These are phyloP conservation scores for Myioborus melanocephalus DNA, from an alignment of 2,797 vertebrate species.

Conservation along the genomic window DNA sequence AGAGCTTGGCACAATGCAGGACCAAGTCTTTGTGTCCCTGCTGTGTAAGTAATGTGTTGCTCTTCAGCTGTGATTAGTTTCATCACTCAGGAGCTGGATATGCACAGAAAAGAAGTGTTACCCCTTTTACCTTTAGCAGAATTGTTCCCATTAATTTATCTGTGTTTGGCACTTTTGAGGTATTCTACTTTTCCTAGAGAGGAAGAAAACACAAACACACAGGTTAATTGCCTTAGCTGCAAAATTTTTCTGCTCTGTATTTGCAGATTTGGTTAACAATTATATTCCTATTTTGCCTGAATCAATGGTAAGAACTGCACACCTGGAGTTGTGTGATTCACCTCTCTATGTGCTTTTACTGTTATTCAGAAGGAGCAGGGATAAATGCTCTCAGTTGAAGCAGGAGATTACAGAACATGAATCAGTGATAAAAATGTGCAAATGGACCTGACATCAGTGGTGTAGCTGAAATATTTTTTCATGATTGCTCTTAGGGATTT, in stretches of 20 bases:
- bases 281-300: neutral
- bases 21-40: neutral
- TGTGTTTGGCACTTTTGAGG: neutral
- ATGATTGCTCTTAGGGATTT: constrained; percentile 22
- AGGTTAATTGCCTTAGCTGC: neutral
- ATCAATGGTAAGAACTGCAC: neutral
- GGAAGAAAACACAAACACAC: neutral
- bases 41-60: neutral
- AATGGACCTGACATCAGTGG: constrained; percentile 27
- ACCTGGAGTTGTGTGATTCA: neutral
- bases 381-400: constrained; percentile 12
- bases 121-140: neutral
- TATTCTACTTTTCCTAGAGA: neutral
- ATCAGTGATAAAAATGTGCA: constrained; percentile 41
- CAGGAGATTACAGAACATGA: constrained; percentile 12
- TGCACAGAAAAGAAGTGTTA: neutral
- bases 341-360: neutral
- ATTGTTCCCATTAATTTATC: neutral
- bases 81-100: neutral
- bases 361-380: neutral
- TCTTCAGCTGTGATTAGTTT: neutral
- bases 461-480: constrained; percentile 17
- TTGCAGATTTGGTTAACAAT: neutral
- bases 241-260: neutral
- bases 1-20: neutral